Percentiles rank a stretch among this genome's conserved stretches.
These are phyloP conservation scores for Parascotia fuliginaria DNA, from an alignment of 2,888 invertebrate genomes.

Conservation along the genomic window DNA sequence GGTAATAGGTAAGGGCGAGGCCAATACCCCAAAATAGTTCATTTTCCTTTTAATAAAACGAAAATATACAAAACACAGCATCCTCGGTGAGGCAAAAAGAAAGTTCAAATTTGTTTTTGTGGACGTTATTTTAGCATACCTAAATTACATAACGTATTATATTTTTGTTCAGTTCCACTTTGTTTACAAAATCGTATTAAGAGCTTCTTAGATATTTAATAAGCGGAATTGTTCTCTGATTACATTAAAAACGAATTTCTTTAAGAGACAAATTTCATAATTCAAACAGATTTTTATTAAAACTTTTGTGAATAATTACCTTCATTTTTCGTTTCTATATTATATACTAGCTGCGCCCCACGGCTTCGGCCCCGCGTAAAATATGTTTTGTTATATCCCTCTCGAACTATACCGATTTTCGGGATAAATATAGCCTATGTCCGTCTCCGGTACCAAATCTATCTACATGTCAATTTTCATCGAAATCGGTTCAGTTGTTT, in stretches of 20 bases:
- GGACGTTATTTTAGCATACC: constrained; percentile 58
- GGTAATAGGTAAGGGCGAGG: constrained; percentile 15
- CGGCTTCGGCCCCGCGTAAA: too few relatives aligned
- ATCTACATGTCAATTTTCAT: too few relatives aligned
- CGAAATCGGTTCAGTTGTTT: too few relatives aligned
- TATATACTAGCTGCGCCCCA: too few relatives aligned
- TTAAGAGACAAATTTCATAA: constrained; percentile 1
- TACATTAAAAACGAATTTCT: not conserved
- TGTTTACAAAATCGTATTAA: constrained; percentile 44
- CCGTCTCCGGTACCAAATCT: too few relatives aligned
- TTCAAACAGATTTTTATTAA: constrained; percentile 19
- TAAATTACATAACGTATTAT: constrained; percentile 43
- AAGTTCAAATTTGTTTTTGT: constrained; percentile 62
- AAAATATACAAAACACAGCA: constrained; percentile 61
- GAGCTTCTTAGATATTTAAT: constrained; percentile 5
- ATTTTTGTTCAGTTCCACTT: constrained; percentile 20
- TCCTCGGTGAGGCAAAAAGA: constrained; percentile 57
- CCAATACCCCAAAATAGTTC: constrained; percentile 53
- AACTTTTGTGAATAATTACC: constrained; percentile 23
- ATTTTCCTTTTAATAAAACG: constrained; percentile 70
- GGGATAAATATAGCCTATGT: too few relatives aligned
- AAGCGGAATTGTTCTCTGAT: not conserved
- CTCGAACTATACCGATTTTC: too few relatives aligned
- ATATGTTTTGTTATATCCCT: too few relatives aligned
- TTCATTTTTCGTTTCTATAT: constrained; percentile 7